Evolutionary conservation across 2,888 invertebrate genomes (phyloP).

Genomic region (Cantharis flavilabris): DNA sequence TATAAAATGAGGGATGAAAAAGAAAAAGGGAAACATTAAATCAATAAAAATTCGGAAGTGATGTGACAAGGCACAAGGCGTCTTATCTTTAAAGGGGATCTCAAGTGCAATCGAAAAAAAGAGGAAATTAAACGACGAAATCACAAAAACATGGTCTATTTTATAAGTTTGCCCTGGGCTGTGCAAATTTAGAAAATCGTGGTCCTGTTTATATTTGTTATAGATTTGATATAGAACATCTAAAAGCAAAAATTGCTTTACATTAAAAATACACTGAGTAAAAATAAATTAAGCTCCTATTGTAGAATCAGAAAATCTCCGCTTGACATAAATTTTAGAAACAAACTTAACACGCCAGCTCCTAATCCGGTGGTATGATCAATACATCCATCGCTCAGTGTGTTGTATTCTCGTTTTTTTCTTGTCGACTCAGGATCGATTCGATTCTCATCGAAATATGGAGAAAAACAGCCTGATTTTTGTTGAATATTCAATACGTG

Average conservation of each 20-base stretch:
- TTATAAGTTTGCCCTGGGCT: too few relatives aligned
- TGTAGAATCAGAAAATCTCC: background rate
- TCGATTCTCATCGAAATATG: constrained; percentile 6
- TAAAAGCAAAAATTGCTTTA: background rate
- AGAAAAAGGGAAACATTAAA: background rate
- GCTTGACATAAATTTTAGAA: background rate
- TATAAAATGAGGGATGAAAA: background rate
- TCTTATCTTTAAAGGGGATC: too few relatives aligned
- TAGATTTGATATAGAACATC: too few relatives aligned
- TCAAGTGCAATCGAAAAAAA: too few relatives aligned
- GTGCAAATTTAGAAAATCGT: too few relatives aligned
- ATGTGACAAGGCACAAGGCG: too few relatives aligned
- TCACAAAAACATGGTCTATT: too few relatives aligned
- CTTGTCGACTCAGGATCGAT: constrained; percentile 23
- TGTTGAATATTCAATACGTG: constrained; percentile 52
- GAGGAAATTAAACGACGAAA: too few relatives aligned
- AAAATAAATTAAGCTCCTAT: background rate
- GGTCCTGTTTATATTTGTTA: too few relatives aligned
- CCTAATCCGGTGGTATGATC: constrained; percentile 47
- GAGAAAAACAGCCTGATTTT: constrained; percentile 50
- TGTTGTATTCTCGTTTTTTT: constrained; percentile 41
- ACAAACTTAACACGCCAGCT: background rate
- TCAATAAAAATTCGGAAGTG: too few relatives aligned
- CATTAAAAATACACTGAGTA: background rate
- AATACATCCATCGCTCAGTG: constrained; percentile 51